phyloP scores from a whole-genome alignment of 2,888 invertebrate genomes.

The Lamellibrachia columna region DNA sequence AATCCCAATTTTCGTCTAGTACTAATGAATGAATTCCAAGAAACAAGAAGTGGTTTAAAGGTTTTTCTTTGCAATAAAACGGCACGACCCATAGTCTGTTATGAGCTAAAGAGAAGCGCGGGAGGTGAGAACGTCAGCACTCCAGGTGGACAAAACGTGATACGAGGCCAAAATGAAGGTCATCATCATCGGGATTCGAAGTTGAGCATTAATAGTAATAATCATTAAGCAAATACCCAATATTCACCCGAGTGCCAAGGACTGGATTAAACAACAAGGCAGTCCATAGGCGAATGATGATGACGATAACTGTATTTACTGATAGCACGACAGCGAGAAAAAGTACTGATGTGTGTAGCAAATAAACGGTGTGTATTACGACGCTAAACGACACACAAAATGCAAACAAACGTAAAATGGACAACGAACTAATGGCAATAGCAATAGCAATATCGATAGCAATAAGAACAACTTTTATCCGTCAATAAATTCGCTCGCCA shows the following conservation, averaged over 20 bases:
- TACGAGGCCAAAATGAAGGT: too few relatives aligned
- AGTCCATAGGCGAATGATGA: background rate
- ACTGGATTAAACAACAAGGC: background rate
- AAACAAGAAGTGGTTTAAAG: background rate
- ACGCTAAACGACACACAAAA: background rate
- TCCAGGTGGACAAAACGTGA: too few relatives aligned
- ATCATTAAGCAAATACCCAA: background rate
- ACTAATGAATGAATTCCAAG: background rate
- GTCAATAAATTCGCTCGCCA: background rate
- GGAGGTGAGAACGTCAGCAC: background rate
- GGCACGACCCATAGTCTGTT: background rate
- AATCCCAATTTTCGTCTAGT: background rate
- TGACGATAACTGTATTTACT: too few relatives aligned
- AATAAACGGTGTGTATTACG: background rate
- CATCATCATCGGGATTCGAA: too few relatives aligned
- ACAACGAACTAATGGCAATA: background rate
- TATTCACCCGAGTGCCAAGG: background rate
- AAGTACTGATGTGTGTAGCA: too few relatives aligned
- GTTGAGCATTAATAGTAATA: background rate
- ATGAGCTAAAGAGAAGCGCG: background rate
- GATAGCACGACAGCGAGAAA: too few relatives aligned
- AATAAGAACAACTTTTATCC: background rate
- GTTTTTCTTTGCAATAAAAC: too few relatives aligned
- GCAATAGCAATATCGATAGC: background rate
- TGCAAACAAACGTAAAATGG: background rate